phyloP scores from a whole-genome alignment of 2,113 vertebrate species.

The Rhinoderma darwinii region DNA sequence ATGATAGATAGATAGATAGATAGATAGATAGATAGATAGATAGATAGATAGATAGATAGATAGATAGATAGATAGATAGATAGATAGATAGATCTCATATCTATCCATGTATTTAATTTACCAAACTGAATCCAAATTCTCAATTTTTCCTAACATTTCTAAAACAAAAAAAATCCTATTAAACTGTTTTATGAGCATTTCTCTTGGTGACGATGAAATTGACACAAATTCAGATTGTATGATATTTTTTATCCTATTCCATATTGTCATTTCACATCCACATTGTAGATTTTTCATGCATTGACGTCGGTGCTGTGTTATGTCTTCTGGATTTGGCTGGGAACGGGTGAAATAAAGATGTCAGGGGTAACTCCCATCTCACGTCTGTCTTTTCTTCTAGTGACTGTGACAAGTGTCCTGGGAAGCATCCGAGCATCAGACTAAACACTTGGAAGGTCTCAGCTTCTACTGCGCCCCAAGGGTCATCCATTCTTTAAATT shows the following conservation, averaged over 20 bases:
- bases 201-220: too few relatives aligned
- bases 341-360: not conserved
- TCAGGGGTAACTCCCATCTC: not conserved
- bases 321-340: not conserved
- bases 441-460: conserved; percentile 33
- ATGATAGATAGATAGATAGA: too few relatives aligned
- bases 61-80: not conserved
- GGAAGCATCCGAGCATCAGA: not conserved
- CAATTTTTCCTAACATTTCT: too few relatives aligned
- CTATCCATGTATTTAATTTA: not conserved
- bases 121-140: too few relatives aligned
- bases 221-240: too few relatives aligned
- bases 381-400: conserved; percentile 10
- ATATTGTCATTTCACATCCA: not conserved
- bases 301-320: not conserved
- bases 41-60: not conserved
- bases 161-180: too few relatives aligned
- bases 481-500: conserved; percentile 41
- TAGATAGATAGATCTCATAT: not conserved
- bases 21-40: not conserved
- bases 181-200: too few relatives aligned
- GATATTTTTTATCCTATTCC: too few relatives aligned
- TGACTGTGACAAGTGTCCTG: conserved; percentile 6
- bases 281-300: not conserved
- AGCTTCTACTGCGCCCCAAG: not conserved